phyloP scores from a whole-genome alignment of 2,888 invertebrate genomes.

The Pheosia tremula region DNA sequence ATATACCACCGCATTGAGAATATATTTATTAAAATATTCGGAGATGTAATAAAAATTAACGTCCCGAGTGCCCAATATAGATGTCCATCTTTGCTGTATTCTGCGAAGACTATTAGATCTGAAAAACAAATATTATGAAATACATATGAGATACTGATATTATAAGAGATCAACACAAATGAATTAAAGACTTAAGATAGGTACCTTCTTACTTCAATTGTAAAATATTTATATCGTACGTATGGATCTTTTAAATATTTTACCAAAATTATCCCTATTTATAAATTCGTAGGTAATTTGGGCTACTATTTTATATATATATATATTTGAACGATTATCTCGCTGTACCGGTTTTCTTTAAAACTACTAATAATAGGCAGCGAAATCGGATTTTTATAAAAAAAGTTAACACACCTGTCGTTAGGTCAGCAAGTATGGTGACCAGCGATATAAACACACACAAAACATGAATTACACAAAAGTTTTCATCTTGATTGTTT shows the following conservation, averaged over 20 bases:
- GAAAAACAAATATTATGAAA: slow-evolving; percentile 47
- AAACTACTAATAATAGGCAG: no score
- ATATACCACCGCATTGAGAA: slow-evolving; percentile 86
- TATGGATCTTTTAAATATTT: no score
- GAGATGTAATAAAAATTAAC: slow-evolving; percentile 79
- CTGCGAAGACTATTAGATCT: slow-evolving; percentile 84
- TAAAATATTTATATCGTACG: no score
- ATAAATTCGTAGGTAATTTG: no score
- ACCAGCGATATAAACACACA: slow-evolving; percentile 84
- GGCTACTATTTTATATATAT: no score
- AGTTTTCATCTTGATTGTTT: slow-evolving; percentile 71
- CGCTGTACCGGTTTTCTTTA: slow-evolving; percentile 1
- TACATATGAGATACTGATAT: no score
- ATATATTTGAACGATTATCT: no score
- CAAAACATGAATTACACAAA: slow-evolving; percentile 79
- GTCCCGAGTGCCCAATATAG: slow-evolving; percentile 83
- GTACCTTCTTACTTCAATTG: no score
- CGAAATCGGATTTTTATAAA: no score
- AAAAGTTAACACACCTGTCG: slow-evolving; percentile 76
- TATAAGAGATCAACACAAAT: no score
- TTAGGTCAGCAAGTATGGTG: slow-evolving; percentile 84
- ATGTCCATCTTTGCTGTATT: slow-evolving; percentile 83
- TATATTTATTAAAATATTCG: slow-evolving; percentile 83
- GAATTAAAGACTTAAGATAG: no score
- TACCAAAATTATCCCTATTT: no score